Conservation (phyloP, 2,888 invertebrate genomes). For the Watsonalla binaria region DNA sequence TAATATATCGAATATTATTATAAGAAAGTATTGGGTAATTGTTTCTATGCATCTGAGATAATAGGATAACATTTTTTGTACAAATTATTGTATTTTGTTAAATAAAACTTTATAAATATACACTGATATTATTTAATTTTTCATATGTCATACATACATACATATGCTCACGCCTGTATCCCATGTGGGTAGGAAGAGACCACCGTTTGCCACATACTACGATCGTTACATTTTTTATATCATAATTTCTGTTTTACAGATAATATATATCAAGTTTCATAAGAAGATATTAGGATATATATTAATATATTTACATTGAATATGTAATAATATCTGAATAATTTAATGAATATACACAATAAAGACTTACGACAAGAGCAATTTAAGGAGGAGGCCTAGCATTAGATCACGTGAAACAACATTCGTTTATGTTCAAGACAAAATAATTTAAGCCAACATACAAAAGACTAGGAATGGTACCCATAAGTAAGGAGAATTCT, state of each 20-base stretch:
- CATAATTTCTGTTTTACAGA: not conserved
- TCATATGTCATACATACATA: too few relatives aligned
- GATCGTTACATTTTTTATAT: too few relatives aligned
- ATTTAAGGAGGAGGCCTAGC: conserved; percentile 1
- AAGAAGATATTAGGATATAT: conserved; percentile 2
- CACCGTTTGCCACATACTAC: too few relatives aligned
- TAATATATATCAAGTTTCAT: not conserved
- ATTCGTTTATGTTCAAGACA: not conserved
- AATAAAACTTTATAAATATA: conserved; percentile 24
- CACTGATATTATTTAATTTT: conserved; percentile 11
- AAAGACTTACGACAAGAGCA: not conserved
- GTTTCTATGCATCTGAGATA: conserved; percentile 36
- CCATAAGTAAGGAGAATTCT: too few relatives aligned
- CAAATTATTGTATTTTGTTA: conserved; percentile 37
- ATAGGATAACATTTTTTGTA: conserved; percentile 44
- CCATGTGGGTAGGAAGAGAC: too few relatives aligned
- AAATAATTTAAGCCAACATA: not conserved
- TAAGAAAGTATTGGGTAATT: not conserved
- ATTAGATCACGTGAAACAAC: not conserved
- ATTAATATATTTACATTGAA: conserved; percentile 6
- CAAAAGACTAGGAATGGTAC: not conserved
- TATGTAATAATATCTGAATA: not conserved
- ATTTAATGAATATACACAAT: not conserved
- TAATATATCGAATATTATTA: not conserved
- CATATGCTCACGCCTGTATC: too few relatives aligned